Base-by-base conservation (phyloP, 2,888 invertebrate genomes). In the Drosophila nigritarsus region DNA sequence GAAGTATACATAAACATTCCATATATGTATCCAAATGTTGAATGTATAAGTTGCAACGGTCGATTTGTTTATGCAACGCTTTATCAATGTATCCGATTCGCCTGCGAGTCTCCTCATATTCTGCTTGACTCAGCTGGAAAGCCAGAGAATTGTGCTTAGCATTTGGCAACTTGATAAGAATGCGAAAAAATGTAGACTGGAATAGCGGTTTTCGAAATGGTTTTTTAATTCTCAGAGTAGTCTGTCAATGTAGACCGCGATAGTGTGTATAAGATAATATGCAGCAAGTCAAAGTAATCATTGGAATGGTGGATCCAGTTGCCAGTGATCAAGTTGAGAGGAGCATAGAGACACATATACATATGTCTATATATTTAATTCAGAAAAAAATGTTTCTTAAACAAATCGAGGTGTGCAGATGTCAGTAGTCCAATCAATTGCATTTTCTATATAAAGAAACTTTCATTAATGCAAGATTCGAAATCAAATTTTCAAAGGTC, bases 1-100 rank as follows among this genome's bases (percentile, higher is more conserved):
- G 2, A 20, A 27, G 36, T 40, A 32, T 55, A 34, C 40, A 40
- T 50, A n/a, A 50, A 18, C 2, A 27, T 20, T 13, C 8, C 24
- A 15, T 38, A 49, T 48, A 18, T 15, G 4, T 8, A 27, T 8
- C 13, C 4, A 15, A 20, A 36, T 32, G 30, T n/a, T 13, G 9
- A 48, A 20, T 8, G 58, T n/a, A 13, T 24, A 13, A 34, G 24
- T 24, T 40, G 45, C 38, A 27, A 38, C n/a, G 27, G 13, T 15
- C 11, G 30, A 36, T 48, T 71, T 66, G 71, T 67, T 75, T 64
- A 72, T 64, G 64, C 61, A 65, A 64, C 54, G 48, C 67, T 61
- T 53, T n/a, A 42, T 61, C n/a, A 73, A 59, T 66, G 75, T 38
- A 55, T 50, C 58, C 65, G 49, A 51, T 45, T 49, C 27, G 65